phyloP scores from a whole-genome alignment of 2,888 invertebrate species.

The Subacronicta megacephala region DNA sequence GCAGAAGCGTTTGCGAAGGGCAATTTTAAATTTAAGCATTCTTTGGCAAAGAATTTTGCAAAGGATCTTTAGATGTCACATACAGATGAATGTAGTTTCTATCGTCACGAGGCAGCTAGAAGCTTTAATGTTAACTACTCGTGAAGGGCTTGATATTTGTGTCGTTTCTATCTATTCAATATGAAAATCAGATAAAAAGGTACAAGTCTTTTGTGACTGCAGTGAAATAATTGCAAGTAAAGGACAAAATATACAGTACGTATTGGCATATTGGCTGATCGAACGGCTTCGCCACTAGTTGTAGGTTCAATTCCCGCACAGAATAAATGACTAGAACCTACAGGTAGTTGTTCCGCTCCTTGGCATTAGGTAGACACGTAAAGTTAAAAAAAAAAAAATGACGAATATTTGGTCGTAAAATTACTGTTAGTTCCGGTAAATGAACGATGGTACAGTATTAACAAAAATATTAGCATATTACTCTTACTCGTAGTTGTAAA shows the following conservation, averaged over 20 bases:
- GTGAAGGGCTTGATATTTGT: constrained; percentile 54
- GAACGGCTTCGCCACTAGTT: too few species aligned
- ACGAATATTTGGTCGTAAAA: not conserved
- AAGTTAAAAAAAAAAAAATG: not conserved
- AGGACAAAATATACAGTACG: too few species aligned
- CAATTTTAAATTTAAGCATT: constrained; percentile 13
- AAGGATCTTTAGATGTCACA: constrained; percentile 39
- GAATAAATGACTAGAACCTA: too few species aligned
- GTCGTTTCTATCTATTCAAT: constrained; percentile 31
- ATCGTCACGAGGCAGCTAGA: constrained; percentile 45
- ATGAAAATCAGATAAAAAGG: constrained; percentile 11
- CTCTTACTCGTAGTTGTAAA: constrained; percentile 1
- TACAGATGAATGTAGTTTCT: constrained; percentile 38
- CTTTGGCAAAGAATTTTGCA: constrained; percentile 27
- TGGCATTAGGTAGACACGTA: too few species aligned
- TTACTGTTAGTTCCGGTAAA: not conserved
- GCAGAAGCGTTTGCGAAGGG: not conserved
- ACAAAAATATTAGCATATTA: not conserved
- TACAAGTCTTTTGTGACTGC: not conserved
- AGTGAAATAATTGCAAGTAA: not conserved
- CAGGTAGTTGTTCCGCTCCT: too few species aligned
- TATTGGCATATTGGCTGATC: too few species aligned
- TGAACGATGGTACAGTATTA: not conserved
- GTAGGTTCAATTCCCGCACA: too few species aligned
- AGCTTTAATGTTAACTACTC: constrained; percentile 49